Conservation (phyloP, 1,140 invertebrate genomes). For the Drosophila albomicans region DNA sequence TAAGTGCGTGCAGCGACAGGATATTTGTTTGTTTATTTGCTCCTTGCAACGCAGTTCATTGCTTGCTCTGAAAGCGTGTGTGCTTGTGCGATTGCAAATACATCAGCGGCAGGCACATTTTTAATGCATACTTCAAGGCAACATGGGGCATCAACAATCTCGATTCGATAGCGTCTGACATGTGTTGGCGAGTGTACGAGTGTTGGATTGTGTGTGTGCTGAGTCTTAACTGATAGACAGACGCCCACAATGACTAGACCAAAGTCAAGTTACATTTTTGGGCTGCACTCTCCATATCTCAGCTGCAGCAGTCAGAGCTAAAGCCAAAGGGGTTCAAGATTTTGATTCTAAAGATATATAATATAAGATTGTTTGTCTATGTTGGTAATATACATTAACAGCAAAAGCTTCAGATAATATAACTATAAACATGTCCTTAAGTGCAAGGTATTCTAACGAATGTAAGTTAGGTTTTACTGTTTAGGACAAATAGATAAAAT, state of each 20-base stretch:
- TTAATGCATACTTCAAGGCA: constrained; percentile 50
- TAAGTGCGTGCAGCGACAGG: constrained; percentile 75
- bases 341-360: too few species aligned
- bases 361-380: too few species aligned
- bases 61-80: constrained; percentile 20
- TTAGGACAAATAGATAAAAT: too few species aligned
- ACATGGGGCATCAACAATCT: constrained; percentile 42
- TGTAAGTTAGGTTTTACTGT: too few species aligned
- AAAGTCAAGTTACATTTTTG: constrained; percentile 45
- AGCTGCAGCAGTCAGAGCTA: neutral
- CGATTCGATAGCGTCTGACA: constrained; percentile 45
- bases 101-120: constrained; percentile 47
- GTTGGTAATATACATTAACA: too few species aligned
- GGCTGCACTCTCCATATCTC: constrained; percentile 35
- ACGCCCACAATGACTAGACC: constrained; percentile 31
- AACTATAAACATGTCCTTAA: too few species aligned
- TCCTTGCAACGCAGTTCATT: constrained; percentile 24
- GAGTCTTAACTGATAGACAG: constrained; percentile 24
- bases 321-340: neutral
- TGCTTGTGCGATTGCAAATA: constrained; percentile 48
- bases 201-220: constrained; percentile 7
- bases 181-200: neutral
- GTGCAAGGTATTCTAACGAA: too few species aligned
- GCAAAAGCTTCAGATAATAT: too few species aligned
- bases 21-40: constrained; percentile 76